A percentile compares a stretch with the other conserved stretches of the same genome.
Conservation (phyloP, 2,797 vertebrate genomes). For the Sebastes cheni region DNA sequence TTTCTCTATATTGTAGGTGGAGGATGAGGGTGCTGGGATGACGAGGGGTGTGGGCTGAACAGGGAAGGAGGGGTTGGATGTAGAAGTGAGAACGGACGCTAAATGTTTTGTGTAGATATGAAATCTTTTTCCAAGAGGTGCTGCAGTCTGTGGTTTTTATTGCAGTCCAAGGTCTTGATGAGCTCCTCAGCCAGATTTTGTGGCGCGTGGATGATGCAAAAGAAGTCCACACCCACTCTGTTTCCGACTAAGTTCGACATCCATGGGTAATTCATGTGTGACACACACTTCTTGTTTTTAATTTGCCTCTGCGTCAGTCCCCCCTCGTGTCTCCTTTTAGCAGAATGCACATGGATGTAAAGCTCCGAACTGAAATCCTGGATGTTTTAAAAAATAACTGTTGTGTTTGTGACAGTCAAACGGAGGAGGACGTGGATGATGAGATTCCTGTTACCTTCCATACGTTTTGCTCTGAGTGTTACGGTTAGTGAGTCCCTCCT, state of each 20-base stretch:
- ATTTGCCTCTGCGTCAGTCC: not conserved
- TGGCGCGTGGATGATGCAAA: slow-evolving; percentile 29
- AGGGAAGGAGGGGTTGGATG: not conserved
- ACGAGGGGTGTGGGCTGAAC: slow-evolving; percentile 8
- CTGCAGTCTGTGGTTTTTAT: slow-evolving; percentile 20
- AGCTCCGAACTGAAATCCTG: slow-evolving; percentile 33
- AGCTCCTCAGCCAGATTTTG: slow-evolving; percentile 20
- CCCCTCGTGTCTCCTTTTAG: not conserved
- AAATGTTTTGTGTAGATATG: slow-evolving; percentile 12
- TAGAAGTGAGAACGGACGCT: slow-evolving; percentile 25
- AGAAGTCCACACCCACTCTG: not conserved
- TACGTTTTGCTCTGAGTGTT: slow-evolving; percentile 38
- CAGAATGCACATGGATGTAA: slow-evolving; percentile 24
- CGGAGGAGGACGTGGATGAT: slow-evolving; percentile 55
- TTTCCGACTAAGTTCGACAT: not conserved
- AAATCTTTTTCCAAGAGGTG: not conserved
- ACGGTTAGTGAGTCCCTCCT: slow-evolving; percentile 23
- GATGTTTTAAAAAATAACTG: slow-evolving; percentile 12
- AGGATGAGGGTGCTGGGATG: slow-evolving; percentile 25
- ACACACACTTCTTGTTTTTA: not conserved
- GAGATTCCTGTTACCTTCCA: slow-evolving; percentile 35
- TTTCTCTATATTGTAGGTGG: slow-evolving; percentile 40
- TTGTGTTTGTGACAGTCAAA: slow-evolving; percentile 40
- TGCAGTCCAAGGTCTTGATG: slow-evolving; percentile 15
- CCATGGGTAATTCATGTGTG: not conserved